Base-by-base conservation (phyloP, 2,113 vertebrate genomes). In the Tenrec ecaudatus region DNA sequence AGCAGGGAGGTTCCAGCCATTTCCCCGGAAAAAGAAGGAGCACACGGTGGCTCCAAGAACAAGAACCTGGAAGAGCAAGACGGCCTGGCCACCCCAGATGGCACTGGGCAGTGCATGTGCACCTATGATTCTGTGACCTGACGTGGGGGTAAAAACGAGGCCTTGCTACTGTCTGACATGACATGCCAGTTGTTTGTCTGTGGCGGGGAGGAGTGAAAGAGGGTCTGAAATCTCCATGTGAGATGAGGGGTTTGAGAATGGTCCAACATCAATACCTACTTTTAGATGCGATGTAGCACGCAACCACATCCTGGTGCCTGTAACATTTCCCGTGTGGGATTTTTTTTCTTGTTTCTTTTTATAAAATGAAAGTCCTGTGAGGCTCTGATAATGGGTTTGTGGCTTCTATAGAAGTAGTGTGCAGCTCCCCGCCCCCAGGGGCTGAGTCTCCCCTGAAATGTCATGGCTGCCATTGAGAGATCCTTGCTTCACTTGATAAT, bases 401-500 rank as follows among this genome's bases (percentile, higher is more conserved):
- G 71, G 62, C 29, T 77, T 77, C 53, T 31, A 0, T 8, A 88
- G 73, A 69, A 23, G 9, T 0, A 36, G 40, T 5, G 3, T 43
- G 36, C 29, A 60, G 9, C 2, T 53, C 47, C 62, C 47, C 47
- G 12, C 47, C 4, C 20, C 0, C 0, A 0, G 4, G 64, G 9
- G 23, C 8, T 36, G 23, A 29, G 20, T 20, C 2, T 9, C 31
- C 58, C 47, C 27, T 43, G 31, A 31, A 36, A 31, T 6, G 16
- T n/a, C 2, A 17, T 1, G 1, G 1, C 53, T 29, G 33, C 11
- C 5, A 77, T 40, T 22, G 68, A 36, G 36, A 31, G 57, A 40
- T 3, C 7, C 31, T 81, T 78, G 76, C 27, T 53, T 47, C 10
- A 53, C 40, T 53, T 78, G 14, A 47, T 20, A 40, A 19, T 3